Percentiles rank a stretch among this genome's conserved stretches.
Conservation (phyloP, 2,888 invertebrate genomes). For the Odontomyia ornata region DNA sequence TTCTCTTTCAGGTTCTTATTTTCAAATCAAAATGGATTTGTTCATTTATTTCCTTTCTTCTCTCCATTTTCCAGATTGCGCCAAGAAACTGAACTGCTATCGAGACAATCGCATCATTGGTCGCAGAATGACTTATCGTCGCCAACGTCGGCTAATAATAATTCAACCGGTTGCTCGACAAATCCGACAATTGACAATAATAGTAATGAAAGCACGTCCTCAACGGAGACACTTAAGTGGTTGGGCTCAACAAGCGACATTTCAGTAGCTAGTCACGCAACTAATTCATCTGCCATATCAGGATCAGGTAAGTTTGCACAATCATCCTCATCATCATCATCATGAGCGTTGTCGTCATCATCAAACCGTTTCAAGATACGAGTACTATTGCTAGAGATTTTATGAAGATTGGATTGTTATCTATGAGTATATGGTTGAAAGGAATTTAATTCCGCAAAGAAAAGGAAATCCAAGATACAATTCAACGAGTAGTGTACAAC, state of each 20-base stretch:
- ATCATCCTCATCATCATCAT: not conserved
- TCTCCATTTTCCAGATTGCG: slow-evolving; percentile 58
- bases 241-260: slow-evolving; percentile 80
- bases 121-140: slow-evolving; percentile 63
- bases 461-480: too few species aligned
- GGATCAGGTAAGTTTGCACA: slow-evolving; percentile 61
- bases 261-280: slow-evolving; percentile 69
- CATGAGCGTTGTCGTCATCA: too few species aligned
- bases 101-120: slow-evolving; percentile 64
- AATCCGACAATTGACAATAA: slow-evolving; percentile 55
- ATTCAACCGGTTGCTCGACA: slow-evolving; percentile 42
- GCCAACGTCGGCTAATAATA: slow-evolving; percentile 53
- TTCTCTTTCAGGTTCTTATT: not conserved
- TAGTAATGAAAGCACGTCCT: slow-evolving; percentile 65
- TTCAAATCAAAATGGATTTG: not conserved
- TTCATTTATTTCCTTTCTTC: slow-evolving; percentile 9
- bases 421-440: too few species aligned
- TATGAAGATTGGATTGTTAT: too few species aligned
- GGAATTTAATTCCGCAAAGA: too few species aligned
- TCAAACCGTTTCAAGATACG: too few species aligned
- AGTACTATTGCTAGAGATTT: too few species aligned
- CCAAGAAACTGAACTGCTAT: slow-evolving; percentile 64
- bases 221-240: slow-evolving; percentile 83
- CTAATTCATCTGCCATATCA: slow-evolving; percentile 65
- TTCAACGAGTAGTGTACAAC: too few species aligned